Evolutionary conservation across 2,797 vertebrate genomes (phyloP), one percentile per base, ranked within the genome.

Genomic region (Sciurus vulgaris): DNA sequence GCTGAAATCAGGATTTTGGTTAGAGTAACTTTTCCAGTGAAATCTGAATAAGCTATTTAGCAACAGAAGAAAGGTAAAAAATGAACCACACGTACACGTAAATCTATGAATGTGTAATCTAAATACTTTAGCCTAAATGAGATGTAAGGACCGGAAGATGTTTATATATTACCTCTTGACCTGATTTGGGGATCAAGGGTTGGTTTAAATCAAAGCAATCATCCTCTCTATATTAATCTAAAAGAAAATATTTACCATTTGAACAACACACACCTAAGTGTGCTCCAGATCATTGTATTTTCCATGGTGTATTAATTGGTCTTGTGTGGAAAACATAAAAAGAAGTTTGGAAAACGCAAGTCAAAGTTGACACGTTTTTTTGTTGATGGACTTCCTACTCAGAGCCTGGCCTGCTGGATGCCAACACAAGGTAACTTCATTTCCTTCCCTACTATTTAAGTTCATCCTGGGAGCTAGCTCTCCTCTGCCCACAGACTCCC

Each of bases 1-100:
- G 65, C 38, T 90, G 12, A 92, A 89, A 89, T 63, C 38, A 74
- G 22, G 5, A 83, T 70, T 93, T 61, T 93, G 26, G 44, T 94
- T 63, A 89, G 59, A 10, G 22, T 67, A 73, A 63, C 14, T 61
- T 76, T 76, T 85, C 54, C 82, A 76, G 47, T 92, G 67, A 92
- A 11, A 67, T 67, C 7, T 63, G 67, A 63, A 95, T 84, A 82
- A 13, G 33, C 49, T 65, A 1, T 86, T 38, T 63, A 91, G 35
- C 8, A 67, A 41, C 51, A 18, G 11, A 54, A 87, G 67, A 91
- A 69, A 20, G 47, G 69, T 67, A 30, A 81, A 91, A 88, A 74
- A 86, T 82, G 86, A 91, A 77, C 20, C 61, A 81, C 14, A 49
- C 56, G 20, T 24, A 30, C n/a, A 41, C 1, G 18, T 0, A 51